phyloP scores from a whole-genome alignment of 2,797 vertebrate species.

The Falco rusticolus region DNA sequence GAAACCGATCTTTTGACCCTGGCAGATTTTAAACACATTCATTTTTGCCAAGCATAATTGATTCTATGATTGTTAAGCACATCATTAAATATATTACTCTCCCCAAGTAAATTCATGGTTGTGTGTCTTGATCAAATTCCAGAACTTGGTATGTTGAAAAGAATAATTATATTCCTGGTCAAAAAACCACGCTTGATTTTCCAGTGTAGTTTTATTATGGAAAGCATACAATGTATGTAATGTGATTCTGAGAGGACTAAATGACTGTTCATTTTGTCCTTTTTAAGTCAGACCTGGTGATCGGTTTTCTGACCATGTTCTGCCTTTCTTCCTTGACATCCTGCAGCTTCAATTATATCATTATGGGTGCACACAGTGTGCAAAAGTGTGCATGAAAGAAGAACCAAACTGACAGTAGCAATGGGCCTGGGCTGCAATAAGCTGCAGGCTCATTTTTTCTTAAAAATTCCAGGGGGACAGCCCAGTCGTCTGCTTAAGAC shows the following conservation, averaged over 20 bases:
- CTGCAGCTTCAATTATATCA: neutral
- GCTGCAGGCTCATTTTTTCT: neutral
- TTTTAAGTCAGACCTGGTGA: neutral
- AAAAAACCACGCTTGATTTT: neutral
- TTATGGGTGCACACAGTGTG: neutral
- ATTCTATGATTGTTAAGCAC: slow-evolving; percentile 37
- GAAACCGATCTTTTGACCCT: slow-evolving; percentile 45
- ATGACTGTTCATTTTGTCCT: neutral
- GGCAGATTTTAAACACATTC: slow-evolving; percentile 16
- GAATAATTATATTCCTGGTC: neutral
- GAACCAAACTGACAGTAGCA: neutral
- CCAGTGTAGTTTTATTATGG: neutral
- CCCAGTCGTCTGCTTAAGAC: neutral
- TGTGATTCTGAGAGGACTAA: neutral
- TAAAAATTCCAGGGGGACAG: neutral
- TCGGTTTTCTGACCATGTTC: neutral
- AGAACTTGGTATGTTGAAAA: slow-evolving; percentile 45
- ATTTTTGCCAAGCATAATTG: slow-evolving; percentile 52
- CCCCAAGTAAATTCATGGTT: slow-evolving; percentile 17
- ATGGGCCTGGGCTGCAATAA: neutral
- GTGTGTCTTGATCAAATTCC: slow-evolving; percentile 40
- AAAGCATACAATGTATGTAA: neutral
- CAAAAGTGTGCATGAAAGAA: neutral
- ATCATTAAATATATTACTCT: slow-evolving; percentile 48
- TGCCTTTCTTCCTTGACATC: neutral